Base-by-base conservation (phyloP, 2,888 invertebrate genomes). In the Sicus ferrugineus region DNA sequence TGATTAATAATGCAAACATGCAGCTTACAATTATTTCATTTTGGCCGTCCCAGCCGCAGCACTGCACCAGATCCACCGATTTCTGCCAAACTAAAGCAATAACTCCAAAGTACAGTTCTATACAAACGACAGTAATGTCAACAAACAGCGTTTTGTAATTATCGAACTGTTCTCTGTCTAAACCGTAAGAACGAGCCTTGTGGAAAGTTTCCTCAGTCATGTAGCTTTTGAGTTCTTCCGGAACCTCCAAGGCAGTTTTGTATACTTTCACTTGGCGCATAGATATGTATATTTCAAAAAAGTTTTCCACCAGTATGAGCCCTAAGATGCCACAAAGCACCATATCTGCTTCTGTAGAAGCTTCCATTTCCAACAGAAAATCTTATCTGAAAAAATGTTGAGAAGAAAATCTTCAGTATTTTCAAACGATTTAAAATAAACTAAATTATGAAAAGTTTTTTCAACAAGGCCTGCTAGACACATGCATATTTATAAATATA, bases 101-200 rank as follows among this genome's bases (percentile, higher is more conserved):
- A 83, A 89, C 86, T 71, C 88, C 88, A 71, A 86, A 88, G 76
- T 88, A 91, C 28, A 91, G 84, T 74, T 91, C 90, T 79, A 94
- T 87, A 26, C 94, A 91, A 50, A 91, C 89, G 63, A 95, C 80
- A 5, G 91, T 73, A 72, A 95, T 92, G 64, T 85, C 85, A 73
- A 90, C 90, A 79, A 93, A 92, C 23, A 93, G 84, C 52, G 92
- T 91, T 78, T 92, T 91, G 59, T 92, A 86, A 76, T 95, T 91
- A 66, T 90, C 90, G 86, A 93, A 98, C 73, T 87, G 87, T 76
- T 92, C 92, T 83, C 92, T 95, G 82, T 98, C 98, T 74, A 97
- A 87, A 31, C 93, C 92, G 87, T 99, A 99, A 1, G 90, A 79
- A 23, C 97, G 88, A 0, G 98, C 94, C 85, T 98, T 98, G 70